A percentile compares a stretch with the other conserved stretches of the same genome.
Evolutionary conservation across 2,113 vertebrate genomes (phyloP).

Genomic region (Tyto alba): DNA sequence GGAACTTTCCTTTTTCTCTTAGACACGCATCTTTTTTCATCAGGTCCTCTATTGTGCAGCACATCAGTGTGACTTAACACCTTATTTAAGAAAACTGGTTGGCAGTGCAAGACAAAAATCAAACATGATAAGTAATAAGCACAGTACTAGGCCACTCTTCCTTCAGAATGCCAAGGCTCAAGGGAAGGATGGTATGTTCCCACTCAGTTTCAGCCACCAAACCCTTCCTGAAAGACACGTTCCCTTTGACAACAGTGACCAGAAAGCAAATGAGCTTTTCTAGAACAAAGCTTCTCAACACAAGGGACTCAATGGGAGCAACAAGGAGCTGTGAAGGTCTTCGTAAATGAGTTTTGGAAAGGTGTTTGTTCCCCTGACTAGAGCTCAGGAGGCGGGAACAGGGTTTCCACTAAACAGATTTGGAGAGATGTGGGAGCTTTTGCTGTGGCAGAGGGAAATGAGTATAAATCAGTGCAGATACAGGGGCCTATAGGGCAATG

Average conservation of each 20-base stretch:
- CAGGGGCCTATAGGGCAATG: not conserved
- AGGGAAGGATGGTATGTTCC: not conserved
- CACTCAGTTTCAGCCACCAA: not conserved
- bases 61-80: not conserved
- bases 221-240: not conserved
- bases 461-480: not conserved
- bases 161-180: not conserved
- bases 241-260: not conserved
- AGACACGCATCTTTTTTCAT: not conserved
- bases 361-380: not conserved
- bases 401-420: not conserved
- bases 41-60: not conserved
- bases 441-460: not conserved
- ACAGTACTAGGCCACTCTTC: not conserved
- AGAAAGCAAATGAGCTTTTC: not conserved
- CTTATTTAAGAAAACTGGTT: not conserved
- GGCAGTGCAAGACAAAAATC: not conserved
- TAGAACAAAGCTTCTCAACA: not conserved
- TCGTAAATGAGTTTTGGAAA: not conserved
- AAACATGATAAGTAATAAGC: not conserved
- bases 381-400: not conserved
- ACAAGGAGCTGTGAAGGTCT: not conserved
- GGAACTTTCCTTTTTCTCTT: not conserved
- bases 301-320: not conserved
- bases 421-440: not conserved